phyloP scores from a whole-genome alignment of 2,888 invertebrate species.

The Sclerodermus sp. region DNA sequence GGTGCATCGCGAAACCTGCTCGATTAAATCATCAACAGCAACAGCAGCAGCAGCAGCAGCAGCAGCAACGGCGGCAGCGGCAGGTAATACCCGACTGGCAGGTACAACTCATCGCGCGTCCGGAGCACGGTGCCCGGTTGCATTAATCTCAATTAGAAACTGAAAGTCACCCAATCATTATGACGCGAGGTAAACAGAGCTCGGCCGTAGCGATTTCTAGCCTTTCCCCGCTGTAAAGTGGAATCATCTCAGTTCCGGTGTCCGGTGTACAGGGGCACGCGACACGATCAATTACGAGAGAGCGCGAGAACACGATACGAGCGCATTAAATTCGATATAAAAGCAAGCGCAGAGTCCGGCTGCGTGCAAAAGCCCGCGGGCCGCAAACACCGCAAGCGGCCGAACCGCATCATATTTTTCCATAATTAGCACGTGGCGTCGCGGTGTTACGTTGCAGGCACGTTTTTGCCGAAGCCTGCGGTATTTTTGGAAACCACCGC shows the following conservation, averaged over 20 bases:
- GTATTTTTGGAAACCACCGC: slow-evolving; percentile 55
- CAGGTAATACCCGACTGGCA: slow-evolving; percentile 1
- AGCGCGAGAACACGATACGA: neutral
- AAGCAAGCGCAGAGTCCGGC: neutral
- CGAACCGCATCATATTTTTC: slow-evolving; percentile 55
- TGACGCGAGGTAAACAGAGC: too few species aligned
- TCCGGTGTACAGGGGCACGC: neutral
- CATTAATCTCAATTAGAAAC: slow-evolving; percentile 20
- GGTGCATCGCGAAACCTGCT: too few species aligned
- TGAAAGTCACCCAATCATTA: slow-evolving; percentile 18
- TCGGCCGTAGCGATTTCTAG: too few species aligned
- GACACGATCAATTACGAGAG: neutral
- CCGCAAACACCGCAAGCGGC: slow-evolving; percentile 38
- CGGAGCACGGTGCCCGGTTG: slow-evolving; percentile 12
- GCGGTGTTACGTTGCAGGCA: slow-evolving; percentile 39
- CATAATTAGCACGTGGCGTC: slow-evolving; percentile 56
- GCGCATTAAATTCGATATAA: neutral
- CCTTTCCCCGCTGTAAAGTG: too few species aligned
- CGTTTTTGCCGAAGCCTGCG: slow-evolving; percentile 36
- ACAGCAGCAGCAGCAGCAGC: too few species aligned
- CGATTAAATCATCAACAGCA: too few species aligned
- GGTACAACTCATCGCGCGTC: slow-evolving; percentile 15
- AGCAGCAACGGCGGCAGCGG: too few species aligned
- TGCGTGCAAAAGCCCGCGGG: slow-evolving; percentile 1
- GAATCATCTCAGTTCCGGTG: too few species aligned